phyloP scores from a whole-genome alignment of 2,113 vertebrate species.

The Neodontobutis hainanensis region DNA sequence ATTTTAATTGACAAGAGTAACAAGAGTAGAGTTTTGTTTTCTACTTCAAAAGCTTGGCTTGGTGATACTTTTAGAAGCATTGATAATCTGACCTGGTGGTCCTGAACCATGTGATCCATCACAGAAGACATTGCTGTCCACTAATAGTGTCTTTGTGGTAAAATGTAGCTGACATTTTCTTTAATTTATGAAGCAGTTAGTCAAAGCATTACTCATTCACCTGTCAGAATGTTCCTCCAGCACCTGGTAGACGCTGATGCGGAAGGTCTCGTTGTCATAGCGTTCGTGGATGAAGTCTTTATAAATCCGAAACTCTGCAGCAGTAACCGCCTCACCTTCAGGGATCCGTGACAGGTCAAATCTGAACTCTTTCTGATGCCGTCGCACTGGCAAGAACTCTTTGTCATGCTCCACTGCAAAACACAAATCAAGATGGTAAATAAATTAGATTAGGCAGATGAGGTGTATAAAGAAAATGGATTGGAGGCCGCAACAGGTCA shows the following conservation, averaged over 20 bases:
- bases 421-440: constrained; percentile 10
- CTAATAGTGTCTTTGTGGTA: neutral
- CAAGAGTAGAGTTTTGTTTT: no score
- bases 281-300: constrained; percentile 93
- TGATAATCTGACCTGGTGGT: no score
- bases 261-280: constrained; percentile 93
- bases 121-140: neutral
- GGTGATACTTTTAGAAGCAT: no score
- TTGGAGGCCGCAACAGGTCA: neutral
- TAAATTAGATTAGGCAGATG: constrained; percentile 4
- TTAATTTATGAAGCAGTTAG: neutral
- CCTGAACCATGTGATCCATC: no score
- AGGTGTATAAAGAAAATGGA: neutral
- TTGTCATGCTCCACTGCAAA: constrained; percentile 92
- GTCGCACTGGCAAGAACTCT: constrained; percentile 89
- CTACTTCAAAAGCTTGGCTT: no score
- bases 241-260: constrained; percentile 94
- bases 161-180: neutral
- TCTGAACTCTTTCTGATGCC: constrained; percentile 92
- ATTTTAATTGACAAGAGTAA: no score
- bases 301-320: constrained; percentile 95
- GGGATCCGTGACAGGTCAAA: constrained; percentile 95
- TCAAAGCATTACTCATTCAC: constrained; percentile 62
- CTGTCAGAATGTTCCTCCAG: constrained; percentile 90
- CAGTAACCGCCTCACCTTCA: constrained; percentile 92